phyloP scores from a whole-genome alignment of 1,140 invertebrate genomes.

The Pseudomyrmex sp. region DNA sequence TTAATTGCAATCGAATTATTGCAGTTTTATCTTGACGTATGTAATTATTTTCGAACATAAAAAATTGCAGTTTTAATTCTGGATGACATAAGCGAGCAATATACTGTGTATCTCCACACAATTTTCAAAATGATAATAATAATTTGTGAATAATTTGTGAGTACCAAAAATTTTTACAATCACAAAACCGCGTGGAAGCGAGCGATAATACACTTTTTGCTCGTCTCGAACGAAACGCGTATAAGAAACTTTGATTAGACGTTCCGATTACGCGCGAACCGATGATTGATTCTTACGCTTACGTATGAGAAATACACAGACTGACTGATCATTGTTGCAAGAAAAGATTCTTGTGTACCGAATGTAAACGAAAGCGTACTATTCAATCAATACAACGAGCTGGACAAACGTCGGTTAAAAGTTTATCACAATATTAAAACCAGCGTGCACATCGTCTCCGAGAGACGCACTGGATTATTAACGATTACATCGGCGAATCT shows the following conservation, averaged over 20 bases:
- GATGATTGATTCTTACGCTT: not conserved
- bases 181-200: not conserved
- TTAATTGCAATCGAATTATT: slow-evolving; percentile 4
- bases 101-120: not conserved
- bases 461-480: slow-evolving; percentile 47
- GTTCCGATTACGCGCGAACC: slow-evolving; percentile 12
- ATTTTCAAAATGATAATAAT: not conserved
- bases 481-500: slow-evolving; percentile 47
- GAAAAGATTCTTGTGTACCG: not conserved
- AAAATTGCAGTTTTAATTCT: not conserved
- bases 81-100: not conserved
- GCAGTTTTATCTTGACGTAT: not conserved
- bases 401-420: slow-evolving; percentile 42
- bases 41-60: not conserved
- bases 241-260: slow-evolving; percentile 45
- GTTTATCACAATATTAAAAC: slow-evolving; percentile 44
- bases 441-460: slow-evolving; percentile 22
- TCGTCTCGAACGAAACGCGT: not conserved
- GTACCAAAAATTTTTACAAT: slow-evolving; percentile 28
- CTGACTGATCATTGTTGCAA: not conserved
- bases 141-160: too few relatives aligned
- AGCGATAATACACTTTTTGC: slow-evolving; percentile 17
- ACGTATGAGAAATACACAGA: not conserved
- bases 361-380: not conserved
- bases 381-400: slow-evolving; percentile 32